phyloP scores from a whole-genome alignment of 2,888 invertebrate species.

The Cyrtodaria siliqua region DNA sequence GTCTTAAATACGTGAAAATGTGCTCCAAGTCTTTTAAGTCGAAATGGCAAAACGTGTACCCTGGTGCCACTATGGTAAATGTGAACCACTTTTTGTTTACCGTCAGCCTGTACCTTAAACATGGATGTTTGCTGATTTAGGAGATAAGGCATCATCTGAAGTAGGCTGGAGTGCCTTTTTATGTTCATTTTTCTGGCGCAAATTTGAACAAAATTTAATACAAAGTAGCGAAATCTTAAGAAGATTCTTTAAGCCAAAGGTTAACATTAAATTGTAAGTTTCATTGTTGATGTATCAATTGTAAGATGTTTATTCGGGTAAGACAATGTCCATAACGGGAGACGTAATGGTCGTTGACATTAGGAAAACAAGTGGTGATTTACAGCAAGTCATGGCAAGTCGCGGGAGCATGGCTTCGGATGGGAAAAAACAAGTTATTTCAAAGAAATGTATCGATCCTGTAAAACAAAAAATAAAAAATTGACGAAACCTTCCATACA shows the following conservation, averaged over 20 bases:
- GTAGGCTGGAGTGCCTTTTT: conserved; percentile 1
- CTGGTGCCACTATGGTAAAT: neutral
- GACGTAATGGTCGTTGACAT: no score
- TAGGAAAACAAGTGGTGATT: no score
- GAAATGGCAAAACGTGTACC: neutral
- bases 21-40: neutral
- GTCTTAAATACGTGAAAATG: neutral
- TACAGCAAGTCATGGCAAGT: no score
- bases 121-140: neutral
- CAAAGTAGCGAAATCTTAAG: conserved; percentile 58
- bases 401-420: no score
- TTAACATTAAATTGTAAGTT: conserved; percentile 26
- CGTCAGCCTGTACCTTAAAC: neutral
- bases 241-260: conserved; percentile 38
- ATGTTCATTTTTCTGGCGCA: conserved; percentile 37
- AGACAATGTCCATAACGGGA: no score
- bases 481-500: no score
- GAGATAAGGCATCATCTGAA: neutral
- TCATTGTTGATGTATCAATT: conserved; percentile 39
- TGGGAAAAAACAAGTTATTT: no score
- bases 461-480: no score
- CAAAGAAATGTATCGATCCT: no score
- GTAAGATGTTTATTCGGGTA: neutral
- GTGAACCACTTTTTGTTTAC: neutral
- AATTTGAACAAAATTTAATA: conserved; percentile 57